Base-by-base conservation (phyloP, 2,113 vertebrate species). In the Tyto alba region DNA sequence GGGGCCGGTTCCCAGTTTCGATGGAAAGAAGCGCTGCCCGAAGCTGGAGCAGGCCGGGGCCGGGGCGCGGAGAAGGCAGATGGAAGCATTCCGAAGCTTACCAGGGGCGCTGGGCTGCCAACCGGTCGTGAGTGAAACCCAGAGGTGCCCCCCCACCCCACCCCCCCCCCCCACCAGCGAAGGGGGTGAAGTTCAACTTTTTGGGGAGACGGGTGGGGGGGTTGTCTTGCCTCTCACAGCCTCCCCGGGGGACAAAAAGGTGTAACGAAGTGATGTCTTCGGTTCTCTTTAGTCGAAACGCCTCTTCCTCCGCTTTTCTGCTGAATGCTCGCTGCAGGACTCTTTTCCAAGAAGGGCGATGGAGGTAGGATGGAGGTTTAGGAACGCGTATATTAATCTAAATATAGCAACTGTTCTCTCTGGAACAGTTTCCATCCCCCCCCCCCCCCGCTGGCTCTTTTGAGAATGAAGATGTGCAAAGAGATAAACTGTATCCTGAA, bases 391-490 rank as follows among this genome's bases (percentile, higher is more conserved):
- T 29, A 3, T 55, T 64, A 19, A 63, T 22, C 34, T 64, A 62
- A 60, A 43, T 25, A 15, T 3, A 48, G 11, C 36, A 15, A 26
- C 10, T 71, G 63, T 67, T 47, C 4, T 34, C 41, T 60, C 47
- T 47, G 32, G 25, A 40, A 9, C 16, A 36, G 27, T 29, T 72
- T 72, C 47, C 56, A 60, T 2, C 29, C 3, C 10, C 56, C 60
- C 3, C 29, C 3, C 10, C 10, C 9, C 19, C 40, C 16, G 0
- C 29, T 43, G 41, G 13, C 18, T 1, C 0, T 11, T 48, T 63
- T 82, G 64, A 68, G 57, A 68, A 52, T 20, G 30, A 89, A 32
- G 23, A 17, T 4, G 13, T 68, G 47, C 47, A 26, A 17, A 71
- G 23, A 66, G 41, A 60, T 30, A 48, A 59, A n/a, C 18, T 7